A percentile compares a stretch with the other conserved stretches of the same genome.
Conservation (phyloP, 1,140 invertebrate species). For the Drosophila sturtevanti region DNA sequence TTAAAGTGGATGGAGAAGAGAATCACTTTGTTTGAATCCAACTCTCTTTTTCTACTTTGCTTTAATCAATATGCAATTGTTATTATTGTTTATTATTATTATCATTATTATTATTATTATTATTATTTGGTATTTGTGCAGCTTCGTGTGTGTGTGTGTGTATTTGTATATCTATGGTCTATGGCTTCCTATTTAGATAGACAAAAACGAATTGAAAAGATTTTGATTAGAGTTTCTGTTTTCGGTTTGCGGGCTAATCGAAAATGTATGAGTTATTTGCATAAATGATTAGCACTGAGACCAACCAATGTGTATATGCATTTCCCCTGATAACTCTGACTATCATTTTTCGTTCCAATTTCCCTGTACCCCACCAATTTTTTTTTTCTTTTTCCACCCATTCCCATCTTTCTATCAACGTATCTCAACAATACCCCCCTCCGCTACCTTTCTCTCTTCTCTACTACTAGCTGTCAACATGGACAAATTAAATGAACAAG, state of each 20-base stretch:
- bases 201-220: constrained; percentile 18
- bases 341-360: background rate
- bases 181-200: constrained; percentile 12
- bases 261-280: constrained; percentile 71
- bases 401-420: background rate
- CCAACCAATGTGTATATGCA: constrained; percentile 15
- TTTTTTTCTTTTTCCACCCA: background rate
- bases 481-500: constrained; percentile 46
- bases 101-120: constrained; percentile 45
- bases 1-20: background rate
- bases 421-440: background rate
- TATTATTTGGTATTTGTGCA: constrained; percentile 13
- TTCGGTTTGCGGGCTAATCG: constrained; percentile 58
- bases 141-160: background rate
- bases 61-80: constrained; percentile 19
- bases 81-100: constrained; percentile 33
- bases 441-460: background rate
- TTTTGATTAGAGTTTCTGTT: constrained; percentile 37
- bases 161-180: background rate
- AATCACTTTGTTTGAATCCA: constrained; percentile 8
- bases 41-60: background rate
- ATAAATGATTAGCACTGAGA: constrained; percentile 46
- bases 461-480: constrained; percentile 17
- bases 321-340: background rate
- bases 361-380: no score